phyloP scores from a whole-genome alignment of 2,113 vertebrate genomes.

The Crotalus viridis region DNA sequence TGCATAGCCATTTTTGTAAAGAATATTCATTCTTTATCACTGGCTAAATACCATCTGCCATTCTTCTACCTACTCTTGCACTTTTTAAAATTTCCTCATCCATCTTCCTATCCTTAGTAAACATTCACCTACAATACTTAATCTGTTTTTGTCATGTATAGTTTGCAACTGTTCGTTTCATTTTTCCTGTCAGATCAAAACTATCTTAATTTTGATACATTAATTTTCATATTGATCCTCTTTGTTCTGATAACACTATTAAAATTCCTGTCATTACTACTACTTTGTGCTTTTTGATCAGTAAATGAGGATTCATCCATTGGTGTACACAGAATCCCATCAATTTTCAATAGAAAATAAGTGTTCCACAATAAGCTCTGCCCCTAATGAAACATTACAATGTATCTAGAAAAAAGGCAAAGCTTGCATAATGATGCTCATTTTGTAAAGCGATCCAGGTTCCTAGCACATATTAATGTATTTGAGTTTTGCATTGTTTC shows the following conservation, averaged over 20 bases:
- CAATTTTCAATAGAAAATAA: not conserved
- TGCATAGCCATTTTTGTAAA: not conserved
- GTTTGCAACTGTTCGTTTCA: not conserved
- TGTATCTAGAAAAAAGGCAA: not conserved
- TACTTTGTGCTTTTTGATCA: not conserved
- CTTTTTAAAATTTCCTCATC: not conserved
- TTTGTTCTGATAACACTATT: not conserved
- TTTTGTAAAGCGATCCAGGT: slow-evolving; percentile 38
- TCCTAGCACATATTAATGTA: not conserved
- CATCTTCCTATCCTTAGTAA: not conserved
- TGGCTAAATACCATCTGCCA: not conserved
- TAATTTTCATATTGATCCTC: not conserved
- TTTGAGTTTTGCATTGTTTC: not conserved
- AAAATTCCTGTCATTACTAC: not conserved
- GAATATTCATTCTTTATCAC: not conserved
- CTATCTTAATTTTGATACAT: not conserved
- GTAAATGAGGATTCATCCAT: not conserved
- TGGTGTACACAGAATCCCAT: not conserved
- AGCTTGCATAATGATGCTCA: not conserved
- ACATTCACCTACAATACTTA: not conserved
- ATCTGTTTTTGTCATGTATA: not conserved
- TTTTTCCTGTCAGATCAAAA: not conserved
- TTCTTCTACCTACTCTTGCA: not conserved
- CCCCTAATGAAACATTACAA: not conserved
- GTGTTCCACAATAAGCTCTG: not conserved